Evolutionary conservation across 2,797 vertebrate species (phyloP).

Genomic region (Scomberomorus guttatus): DNA sequence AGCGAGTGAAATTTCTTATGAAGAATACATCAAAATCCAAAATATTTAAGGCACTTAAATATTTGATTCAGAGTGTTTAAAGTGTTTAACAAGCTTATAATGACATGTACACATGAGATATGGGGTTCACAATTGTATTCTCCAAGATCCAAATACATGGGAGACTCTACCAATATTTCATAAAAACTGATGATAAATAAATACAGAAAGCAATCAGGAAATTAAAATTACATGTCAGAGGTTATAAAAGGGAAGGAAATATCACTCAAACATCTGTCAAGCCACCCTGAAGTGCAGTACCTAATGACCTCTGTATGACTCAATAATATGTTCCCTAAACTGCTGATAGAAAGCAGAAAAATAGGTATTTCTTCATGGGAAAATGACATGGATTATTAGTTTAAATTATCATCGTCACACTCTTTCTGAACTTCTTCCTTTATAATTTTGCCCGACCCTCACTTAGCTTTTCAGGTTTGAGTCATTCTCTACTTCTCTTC

Average conservation of each 20-base stretch:
- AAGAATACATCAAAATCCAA: neutral
- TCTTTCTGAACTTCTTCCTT: constrained; percentile 10
- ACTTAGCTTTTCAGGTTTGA: constrained; percentile 34
- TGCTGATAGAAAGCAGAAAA: neutral
- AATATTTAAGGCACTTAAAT: neutral
- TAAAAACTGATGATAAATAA: neutral
- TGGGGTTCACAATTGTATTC: neutral
- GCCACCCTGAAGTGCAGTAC: neutral
- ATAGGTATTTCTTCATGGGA: neutral
- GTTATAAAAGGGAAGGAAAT: neutral
- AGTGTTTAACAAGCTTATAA: constrained; percentile 19
- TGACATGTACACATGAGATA: constrained; percentile 8
- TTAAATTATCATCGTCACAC: neutral
- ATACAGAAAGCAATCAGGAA: neutral
- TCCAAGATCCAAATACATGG: neutral
- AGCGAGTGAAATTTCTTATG: neutral
- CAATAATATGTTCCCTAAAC: constrained; percentile 16
- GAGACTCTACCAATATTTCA: neutral
- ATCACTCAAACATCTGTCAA: neutral
- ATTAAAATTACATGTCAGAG: neutral
- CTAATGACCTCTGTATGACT: constrained; percentile 41
- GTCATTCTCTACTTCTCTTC: constrained; percentile 5
- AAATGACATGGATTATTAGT: neutral
- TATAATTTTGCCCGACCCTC: neutral
- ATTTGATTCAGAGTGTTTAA: neutral